These are phyloP conservation scores for Sphenodon punctatus DNA, from an alignment of 2,797 vertebrate genomes.

Conservation along the genomic window DNA sequence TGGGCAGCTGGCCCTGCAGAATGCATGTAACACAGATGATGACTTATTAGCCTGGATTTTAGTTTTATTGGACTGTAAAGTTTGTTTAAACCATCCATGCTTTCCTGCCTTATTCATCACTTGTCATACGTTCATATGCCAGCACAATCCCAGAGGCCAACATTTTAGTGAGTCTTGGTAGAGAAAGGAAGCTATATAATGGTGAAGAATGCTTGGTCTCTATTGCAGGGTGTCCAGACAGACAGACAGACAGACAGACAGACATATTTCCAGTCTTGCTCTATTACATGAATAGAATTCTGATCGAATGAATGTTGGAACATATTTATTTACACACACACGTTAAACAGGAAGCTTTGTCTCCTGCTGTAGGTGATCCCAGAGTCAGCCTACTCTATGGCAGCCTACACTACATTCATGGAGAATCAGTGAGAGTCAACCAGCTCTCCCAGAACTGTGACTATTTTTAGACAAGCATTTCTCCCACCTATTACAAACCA, in stretches of 20 bases:
- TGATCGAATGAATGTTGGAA: too few relatives aligned
- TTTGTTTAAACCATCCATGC: neutral
- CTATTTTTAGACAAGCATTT: too few relatives aligned
- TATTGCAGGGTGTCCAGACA: neutral
- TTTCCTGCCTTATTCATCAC: neutral
- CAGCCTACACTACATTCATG: too few relatives aligned
- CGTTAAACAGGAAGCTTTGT: neutral
- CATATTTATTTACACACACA: neutral
- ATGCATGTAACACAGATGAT: neutral
- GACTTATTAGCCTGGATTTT: constrained; percentile 16
- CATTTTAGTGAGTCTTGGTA: constrained; percentile 8
- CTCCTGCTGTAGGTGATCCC: neutral
- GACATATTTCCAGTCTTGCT: constrained; percentile 62
- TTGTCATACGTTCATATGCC: neutral
- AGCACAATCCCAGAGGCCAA: neutral
- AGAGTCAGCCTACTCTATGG: too few relatives aligned
- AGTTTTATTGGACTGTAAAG: neutral
- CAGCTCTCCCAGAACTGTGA: too few relatives aligned
- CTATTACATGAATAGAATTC: constrained; percentile 25
- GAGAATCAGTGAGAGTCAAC: too few relatives aligned
- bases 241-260: constrained; percentile 71
- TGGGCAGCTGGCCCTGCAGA: neutral
- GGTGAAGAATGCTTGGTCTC: neutral
- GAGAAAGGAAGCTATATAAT: neutral
- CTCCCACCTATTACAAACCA: too few relatives aligned